Conservation (phyloP, 2,888 invertebrate species). For the Ichneumon xanthorius region DNA sequence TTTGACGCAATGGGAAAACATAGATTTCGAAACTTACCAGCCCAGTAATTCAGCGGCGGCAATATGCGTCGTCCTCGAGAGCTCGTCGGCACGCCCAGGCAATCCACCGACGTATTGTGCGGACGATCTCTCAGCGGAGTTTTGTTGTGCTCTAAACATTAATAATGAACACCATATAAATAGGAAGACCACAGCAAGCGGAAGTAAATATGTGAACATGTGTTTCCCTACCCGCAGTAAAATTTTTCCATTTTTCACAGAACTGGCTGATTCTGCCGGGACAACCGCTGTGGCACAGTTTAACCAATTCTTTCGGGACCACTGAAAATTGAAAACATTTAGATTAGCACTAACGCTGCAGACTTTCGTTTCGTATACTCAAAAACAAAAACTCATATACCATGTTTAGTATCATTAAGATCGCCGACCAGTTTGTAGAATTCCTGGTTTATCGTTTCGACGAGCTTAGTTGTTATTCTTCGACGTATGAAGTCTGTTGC, state of each 20-base stretch:
- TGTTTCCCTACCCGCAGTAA: constrained; percentile 46
- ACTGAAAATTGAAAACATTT: constrained; percentile 59
- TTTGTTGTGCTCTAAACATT: constrained; percentile 38
- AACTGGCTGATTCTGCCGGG: constrained; percentile 77
- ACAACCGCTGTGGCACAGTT: constrained; percentile 77
- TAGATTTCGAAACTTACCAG: constrained; percentile 69
- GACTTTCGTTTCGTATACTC: not conserved
- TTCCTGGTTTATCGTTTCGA: constrained; percentile 76
- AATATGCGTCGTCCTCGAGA: constrained; percentile 77
- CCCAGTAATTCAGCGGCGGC: constrained; percentile 78
- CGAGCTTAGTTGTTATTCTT: constrained; percentile 72
- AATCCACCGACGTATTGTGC: constrained; percentile 61
- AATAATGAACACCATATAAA: not conserved
- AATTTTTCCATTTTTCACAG: constrained; percentile 69
- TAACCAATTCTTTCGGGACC: constrained; percentile 76
- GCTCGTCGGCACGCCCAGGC: constrained; percentile 70
- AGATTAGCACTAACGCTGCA: not conserved
- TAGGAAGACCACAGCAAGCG: constrained; percentile 8
- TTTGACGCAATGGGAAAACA: not conserved
- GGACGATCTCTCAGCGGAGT: not conserved
- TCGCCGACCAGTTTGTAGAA: constrained; percentile 76
- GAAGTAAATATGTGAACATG: constrained; percentile 18
- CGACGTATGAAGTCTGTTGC: constrained; percentile 72
- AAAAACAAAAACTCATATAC: constrained; percentile 64
- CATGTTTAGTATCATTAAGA: constrained; percentile 74